phyloP scores from a whole-genome alignment of 2,888 invertebrate genomes.

The Tenthredo notha region DNA sequence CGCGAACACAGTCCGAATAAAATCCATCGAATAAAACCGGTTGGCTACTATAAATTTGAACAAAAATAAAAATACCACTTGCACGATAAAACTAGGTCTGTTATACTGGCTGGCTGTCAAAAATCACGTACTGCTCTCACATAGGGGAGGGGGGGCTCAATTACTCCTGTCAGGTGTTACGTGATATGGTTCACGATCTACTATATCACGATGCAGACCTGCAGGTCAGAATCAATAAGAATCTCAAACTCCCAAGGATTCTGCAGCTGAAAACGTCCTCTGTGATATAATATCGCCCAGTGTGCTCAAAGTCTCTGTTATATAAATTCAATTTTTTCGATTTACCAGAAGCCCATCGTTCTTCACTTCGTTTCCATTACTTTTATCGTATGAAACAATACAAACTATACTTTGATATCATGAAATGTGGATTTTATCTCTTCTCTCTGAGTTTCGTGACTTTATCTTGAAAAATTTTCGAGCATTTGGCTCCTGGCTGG shows the following conservation, averaged over 20 bases:
- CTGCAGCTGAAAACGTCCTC: background rate
- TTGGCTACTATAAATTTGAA: background rate
- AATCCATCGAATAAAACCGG: background rate
- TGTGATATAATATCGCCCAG: background rate
- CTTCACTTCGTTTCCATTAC: background rate
- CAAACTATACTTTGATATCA: background rate
- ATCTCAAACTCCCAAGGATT: background rate
- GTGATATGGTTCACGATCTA: background rate
- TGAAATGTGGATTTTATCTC: background rate
- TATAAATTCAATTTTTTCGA: background rate
- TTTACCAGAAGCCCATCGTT: background rate
- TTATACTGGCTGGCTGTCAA: background rate
- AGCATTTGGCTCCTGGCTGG: background rate
- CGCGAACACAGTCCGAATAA: background rate
- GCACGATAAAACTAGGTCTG: background rate
- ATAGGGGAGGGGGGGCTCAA: background rate
- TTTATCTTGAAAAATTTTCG: background rate
- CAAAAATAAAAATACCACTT: background rate
- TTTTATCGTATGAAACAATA: background rate
- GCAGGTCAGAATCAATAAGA: background rate
- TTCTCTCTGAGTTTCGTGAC: background rate
- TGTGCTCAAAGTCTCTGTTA: background rate
- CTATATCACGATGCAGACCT: background rate
- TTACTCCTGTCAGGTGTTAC: conserved; percentile 18
- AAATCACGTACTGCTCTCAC: background rate